Base-by-base conservation (phyloP, 2,888 invertebrate genomes). In the Ornithoptera alexandrae region DNA sequence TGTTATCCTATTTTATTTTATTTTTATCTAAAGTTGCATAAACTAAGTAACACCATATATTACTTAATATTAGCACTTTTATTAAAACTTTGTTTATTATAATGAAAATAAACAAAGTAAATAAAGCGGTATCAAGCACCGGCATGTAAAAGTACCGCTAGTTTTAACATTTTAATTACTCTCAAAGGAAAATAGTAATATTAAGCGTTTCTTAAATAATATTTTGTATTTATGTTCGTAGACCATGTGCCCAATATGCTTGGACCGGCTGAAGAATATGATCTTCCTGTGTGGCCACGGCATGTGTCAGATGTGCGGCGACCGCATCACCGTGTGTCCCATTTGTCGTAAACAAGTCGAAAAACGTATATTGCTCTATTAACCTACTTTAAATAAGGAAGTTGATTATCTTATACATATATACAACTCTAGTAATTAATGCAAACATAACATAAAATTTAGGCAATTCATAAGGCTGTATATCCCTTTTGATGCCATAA, bases 241-340 rank as follows among this genome's bases (percentile, higher is more conserved):
- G 98, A 99, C 98, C 1, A 98, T 98, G 97, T 99, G 99, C 83
- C 99, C 99, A 6, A 98, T 99, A 74, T 99, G 99, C 90, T 94
- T 99, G 93, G 99, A 99, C 92, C 96, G 98, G 50, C 93, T 98
- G 81, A 99, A 98, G 93, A 99, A 99, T 91, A 98, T 99, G 98
- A 98, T 98, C 79, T 99, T 98, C 93, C 94, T 98, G 61, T 99
- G 99, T 89, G 99, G 99, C 8, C 99, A 99, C 88, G 99, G 98
- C 76, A 97, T 98, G 74, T 99, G 99, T 86, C 99, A 99, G 93
- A 97, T 98, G 97, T 99, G 99, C 89, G 98, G 99, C 46, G 99
- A 99, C 93, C 96, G 98, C 81, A 98, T 99, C 95, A 95, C 96
- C 72, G 98, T 98, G 81, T 99, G 99, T 84, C 99, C 99, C 50